phyloP scores from a whole-genome alignment of 1,140 invertebrate genomes.

The Aphis craccivora region DNA sequence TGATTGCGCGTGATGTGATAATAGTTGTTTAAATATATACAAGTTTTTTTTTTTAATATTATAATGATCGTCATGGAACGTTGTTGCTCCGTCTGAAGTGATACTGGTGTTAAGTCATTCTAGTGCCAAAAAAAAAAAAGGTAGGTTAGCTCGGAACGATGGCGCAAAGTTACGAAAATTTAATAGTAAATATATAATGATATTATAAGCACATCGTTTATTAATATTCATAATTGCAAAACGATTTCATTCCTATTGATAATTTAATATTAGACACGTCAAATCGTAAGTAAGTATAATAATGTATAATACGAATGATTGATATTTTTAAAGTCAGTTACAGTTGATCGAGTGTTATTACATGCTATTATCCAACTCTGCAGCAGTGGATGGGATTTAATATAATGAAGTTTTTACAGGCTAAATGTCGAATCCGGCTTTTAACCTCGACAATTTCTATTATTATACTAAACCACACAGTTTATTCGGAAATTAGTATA shows the following conservation, averaged over 20 bases:
- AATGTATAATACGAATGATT: not conserved
- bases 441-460: not conserved
- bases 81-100: not conserved
- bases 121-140: not conserved
- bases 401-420: not conserved
- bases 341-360: not conserved
- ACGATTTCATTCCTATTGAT: not conserved
- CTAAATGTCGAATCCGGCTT: not conserved
- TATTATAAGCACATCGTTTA: too few species aligned
- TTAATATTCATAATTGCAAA: too few species aligned
- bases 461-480: not conserved
- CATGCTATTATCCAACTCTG: not conserved
- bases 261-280: not conserved
- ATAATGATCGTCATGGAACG: not conserved
- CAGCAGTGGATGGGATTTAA: not conserved
- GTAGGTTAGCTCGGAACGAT: not conserved
- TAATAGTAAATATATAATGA: too few species aligned
- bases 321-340: not conserved
- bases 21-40: not conserved
- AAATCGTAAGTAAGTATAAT: not conserved
- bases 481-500: not conserved
- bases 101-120: not conserved
- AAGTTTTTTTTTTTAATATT: not conserved
- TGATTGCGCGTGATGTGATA: not conserved
- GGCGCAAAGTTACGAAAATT: not conserved